Percentiles rank a stretch among this genome's conserved stretches.
Evolutionary conservation across 2,888 invertebrate species (phyloP).

Genomic region (Aelia acuminata): DNA sequence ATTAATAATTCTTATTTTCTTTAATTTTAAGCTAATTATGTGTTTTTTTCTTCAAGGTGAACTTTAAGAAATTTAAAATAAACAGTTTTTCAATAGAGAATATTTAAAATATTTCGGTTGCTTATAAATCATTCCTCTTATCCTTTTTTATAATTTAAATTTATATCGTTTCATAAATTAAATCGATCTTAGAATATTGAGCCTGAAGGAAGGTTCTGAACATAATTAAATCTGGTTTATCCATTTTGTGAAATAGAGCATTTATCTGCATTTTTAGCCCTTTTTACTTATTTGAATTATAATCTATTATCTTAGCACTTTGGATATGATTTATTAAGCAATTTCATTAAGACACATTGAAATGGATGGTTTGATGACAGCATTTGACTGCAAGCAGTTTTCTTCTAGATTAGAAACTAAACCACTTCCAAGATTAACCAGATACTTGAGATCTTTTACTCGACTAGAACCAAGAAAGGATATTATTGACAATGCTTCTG

Average conservation of each 20-base stretch:
- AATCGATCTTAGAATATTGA: neutral
- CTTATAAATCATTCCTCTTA: too few relatives aligned
- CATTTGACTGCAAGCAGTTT: conserved; percentile 47
- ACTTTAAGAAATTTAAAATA: too few relatives aligned
- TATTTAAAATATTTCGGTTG: too few relatives aligned
- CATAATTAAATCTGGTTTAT: neutral
- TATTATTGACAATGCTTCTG: conserved; percentile 56
- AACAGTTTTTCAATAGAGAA: too few relatives aligned
- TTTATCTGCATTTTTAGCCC: neutral
- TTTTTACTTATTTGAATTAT: neutral
- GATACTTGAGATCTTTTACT: conserved; percentile 77
- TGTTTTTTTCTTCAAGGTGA: too few relatives aligned
- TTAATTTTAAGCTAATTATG: too few relatives aligned
- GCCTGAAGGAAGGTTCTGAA: neutral
- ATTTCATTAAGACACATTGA: neutral
- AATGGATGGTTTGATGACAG: conserved; percentile 50
- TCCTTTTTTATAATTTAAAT: too few relatives aligned
- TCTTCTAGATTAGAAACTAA: conserved; percentile 54
- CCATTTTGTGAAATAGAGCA: neutral
- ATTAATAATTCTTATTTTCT: too few relatives aligned
- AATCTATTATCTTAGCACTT: neutral
- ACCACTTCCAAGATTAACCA: conserved; percentile 75
- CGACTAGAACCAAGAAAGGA: conserved; percentile 69
- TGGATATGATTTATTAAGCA: neutral
- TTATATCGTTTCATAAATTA: neutral